A percentile compares a stretch with the other conserved stretches of the same genome.
phyloP scores from a whole-genome alignment of 92 coral and sea anemone species.

The Desmophyllum pertusum region DNA sequence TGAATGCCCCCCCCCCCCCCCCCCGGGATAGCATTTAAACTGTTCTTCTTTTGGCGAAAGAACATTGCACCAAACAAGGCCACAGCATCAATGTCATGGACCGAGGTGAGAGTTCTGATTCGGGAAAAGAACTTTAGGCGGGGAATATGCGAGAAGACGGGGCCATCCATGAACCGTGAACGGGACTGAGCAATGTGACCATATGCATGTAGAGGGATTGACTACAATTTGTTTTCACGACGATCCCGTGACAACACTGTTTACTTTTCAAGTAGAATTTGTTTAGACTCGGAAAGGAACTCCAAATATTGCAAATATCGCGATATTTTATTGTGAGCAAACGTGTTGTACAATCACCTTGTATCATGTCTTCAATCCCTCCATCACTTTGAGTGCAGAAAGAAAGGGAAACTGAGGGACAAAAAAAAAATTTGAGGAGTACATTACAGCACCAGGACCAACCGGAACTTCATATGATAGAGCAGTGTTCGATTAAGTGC shows the following conservation, averaged over 20 bases:
- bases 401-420: slow-evolving; percentile 40
- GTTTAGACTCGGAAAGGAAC: neutral
- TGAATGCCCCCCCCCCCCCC: no score
- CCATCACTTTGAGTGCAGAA: slow-evolving; percentile 51
- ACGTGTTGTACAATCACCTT: slow-evolving; percentile 24
- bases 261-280: neutral
- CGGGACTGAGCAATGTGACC: neutral
- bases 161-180: neutral
- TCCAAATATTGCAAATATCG: neutral
- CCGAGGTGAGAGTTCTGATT: no score
- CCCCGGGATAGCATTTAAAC: no score
- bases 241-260: neutral
- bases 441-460: neutral
- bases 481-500: no score
- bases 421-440: slow-evolving; percentile 15
- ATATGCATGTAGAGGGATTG: neutral
- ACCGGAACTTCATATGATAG: no score
- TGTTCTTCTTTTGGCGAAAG: neutral
- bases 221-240: neutral
- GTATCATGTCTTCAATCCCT: slow-evolving; percentile 54
- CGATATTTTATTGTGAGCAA: neutral
- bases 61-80: neutral
- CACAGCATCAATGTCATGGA: neutral
- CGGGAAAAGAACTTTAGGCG: no score
- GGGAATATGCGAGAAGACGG: neutral